These are phyloP conservation scores for Lucinisca nassula DNA, from an alignment of 2,888 invertebrate species.

Conservation along the genomic window DNA sequence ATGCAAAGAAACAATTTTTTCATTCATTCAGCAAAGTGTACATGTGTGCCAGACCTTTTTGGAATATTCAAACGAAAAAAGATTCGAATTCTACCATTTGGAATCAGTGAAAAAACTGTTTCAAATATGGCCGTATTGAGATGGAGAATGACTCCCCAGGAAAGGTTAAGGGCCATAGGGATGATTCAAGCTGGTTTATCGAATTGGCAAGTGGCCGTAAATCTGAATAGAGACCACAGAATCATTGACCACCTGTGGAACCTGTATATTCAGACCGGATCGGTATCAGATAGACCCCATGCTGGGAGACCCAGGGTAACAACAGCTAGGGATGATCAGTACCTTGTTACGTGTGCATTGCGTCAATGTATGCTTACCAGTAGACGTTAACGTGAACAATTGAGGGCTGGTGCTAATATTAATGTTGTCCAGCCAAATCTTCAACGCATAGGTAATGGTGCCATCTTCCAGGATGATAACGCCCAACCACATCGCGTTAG, in stretches of 20 bases:
- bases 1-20: not conserved
- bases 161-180: not conserved
- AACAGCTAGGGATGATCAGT: not conserved
- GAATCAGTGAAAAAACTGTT: not conserved
- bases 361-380: not conserved
- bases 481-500: conserved; percentile 2
- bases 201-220: not conserved
- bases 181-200: conserved; percentile 4
- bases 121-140: not conserved
- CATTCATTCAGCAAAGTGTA: not conserved
- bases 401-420: too few relatives aligned
- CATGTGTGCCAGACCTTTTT: not conserved
- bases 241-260: not conserved
- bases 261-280: not conserved
- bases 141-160: not conserved
- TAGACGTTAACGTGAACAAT: too few relatives aligned
- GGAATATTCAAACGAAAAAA: not conserved
- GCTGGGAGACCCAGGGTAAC: not conserved
- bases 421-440: too few relatives aligned
- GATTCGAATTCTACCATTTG: not conserved
- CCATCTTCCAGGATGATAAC: conserved; percentile 16
- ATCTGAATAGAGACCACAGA: not conserved
- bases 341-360: not conserved
- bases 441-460: conserved; percentile 1
- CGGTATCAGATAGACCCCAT: not conserved